These are phyloP conservation scores for Diachasma alloeum DNA, from an alignment of 1,140 invertebrate genomes.

Conservation along the genomic window DNA sequence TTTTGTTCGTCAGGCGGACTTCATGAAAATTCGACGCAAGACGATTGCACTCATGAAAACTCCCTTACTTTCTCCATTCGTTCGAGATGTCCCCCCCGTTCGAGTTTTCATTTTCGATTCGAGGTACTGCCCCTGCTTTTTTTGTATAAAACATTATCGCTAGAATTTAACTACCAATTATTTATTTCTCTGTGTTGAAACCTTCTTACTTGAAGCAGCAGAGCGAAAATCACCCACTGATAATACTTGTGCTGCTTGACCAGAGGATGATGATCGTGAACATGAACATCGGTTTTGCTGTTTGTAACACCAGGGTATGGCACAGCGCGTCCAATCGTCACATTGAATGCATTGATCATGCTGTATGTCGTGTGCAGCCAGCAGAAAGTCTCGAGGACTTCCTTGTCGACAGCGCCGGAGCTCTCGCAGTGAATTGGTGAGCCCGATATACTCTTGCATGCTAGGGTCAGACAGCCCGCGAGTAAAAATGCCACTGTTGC, in stretches of 20 bases:
- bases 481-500: conserved; percentile 68
- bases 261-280: conserved; percentile 56
- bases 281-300: conserved; percentile 54
- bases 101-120: no score
- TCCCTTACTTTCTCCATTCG: no score
- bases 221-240: conserved; percentile 74
- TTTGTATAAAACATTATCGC: no score
- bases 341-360: conserved; percentile 67
- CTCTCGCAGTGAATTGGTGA: conserved; percentile 73
- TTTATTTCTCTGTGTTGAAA: no score
- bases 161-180: no score
- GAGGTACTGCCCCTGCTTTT: no score
- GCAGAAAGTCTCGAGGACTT: conserved; percentile 76
- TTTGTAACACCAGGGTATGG: conserved; percentile 68
- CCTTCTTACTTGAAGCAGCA: conserved; percentile 70
- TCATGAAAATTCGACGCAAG: no score
- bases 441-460: conserved; percentile 69
- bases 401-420: conserved; percentile 69
- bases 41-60: no score
- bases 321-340: conserved; percentile 64
- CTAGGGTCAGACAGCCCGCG: conserved; percentile 65
- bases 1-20: no score
- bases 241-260: conserved; percentile 69
- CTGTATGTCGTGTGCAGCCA: conserved; percentile 79
- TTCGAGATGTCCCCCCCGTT: no score